Percentiles rank a stretch among this genome's conserved stretches.
phyloP scores from a whole-genome alignment of 2,888 invertebrate genomes.

The Lepidocyrtoides sp. region DNA sequence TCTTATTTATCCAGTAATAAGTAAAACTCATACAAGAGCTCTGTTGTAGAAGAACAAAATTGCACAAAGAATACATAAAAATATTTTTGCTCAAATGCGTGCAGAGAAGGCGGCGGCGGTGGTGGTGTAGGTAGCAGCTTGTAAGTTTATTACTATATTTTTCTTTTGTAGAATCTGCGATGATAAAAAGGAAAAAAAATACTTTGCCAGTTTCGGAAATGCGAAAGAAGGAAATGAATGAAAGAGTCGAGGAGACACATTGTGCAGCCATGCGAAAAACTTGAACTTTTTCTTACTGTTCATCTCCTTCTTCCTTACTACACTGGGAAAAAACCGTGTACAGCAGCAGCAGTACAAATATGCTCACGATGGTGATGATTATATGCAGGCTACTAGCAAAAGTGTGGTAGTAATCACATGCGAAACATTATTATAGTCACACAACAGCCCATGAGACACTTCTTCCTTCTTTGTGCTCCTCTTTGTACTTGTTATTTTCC shows the following conservation, averaged over 20 bases:
- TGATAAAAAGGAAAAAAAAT: constrained; percentile 13
- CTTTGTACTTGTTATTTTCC: neutral
- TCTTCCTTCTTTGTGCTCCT: neutral
- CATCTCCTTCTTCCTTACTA: neutral
- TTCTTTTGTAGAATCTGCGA: neutral
- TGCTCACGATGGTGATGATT: neutral
- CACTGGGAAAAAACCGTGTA: neutral
- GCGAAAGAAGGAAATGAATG: constrained; percentile 1
- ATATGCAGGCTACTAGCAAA: neutral
- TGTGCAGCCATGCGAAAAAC: constrained; percentile 68
- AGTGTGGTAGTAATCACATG: constrained; percentile 65
- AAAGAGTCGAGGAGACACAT: constrained; percentile 39
- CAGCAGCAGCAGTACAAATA: neutral
- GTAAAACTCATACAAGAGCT: neutral
- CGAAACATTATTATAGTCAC: constrained; percentile 61
- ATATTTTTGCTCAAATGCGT: constrained; percentile 8
- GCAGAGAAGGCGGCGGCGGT: neutral
- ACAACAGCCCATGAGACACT: constrained; percentile 62
- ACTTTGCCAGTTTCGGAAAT: neutral
- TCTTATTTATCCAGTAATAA: constrained; percentile 74
- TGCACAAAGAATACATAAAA: constrained; percentile 8
- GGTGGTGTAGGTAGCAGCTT: neutral
- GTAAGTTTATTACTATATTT: constrained; percentile 6
- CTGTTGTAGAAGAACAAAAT: constrained; percentile 12
- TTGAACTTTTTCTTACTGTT: constrained; percentile 30